Percentiles rank a stretch among this genome's conserved stretches.
Conservation (phyloP, 2,888 invertebrate species). For the Creontiades dilutus region DNA sequence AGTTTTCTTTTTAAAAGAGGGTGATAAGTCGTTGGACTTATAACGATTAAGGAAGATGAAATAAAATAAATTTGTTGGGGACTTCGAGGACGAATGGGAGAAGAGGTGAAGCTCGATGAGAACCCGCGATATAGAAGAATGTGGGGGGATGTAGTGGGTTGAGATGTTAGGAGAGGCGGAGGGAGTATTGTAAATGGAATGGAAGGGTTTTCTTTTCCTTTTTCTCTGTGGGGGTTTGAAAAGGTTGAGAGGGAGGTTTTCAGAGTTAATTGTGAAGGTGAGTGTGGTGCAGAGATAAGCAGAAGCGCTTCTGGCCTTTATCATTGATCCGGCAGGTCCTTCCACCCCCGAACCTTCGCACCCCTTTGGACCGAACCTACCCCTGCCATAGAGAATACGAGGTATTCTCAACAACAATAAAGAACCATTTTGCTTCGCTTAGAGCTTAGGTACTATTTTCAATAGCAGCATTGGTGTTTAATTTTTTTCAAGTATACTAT, state of each 20-base stretch:
- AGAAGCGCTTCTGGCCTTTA: conserved; percentile 40
- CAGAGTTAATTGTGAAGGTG: conserved; percentile 68
- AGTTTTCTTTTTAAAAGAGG: neutral
- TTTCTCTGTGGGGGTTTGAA: conserved; percentile 9
- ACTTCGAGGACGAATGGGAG: neutral
- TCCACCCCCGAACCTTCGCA: neutral
- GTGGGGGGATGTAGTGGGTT: neutral
- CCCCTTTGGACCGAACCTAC: conserved; percentile 1
- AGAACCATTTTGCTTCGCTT: no score
- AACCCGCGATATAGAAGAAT: neutral
- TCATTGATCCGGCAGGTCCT: conserved; percentile 60
- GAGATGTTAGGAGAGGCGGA: neutral
- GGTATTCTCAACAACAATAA: no score
- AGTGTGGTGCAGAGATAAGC: conserved; percentile 63
- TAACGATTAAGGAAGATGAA: neutral
- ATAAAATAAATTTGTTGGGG: neutral
- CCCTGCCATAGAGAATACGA: neutral
- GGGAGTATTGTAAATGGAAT: conserved; percentile 48
- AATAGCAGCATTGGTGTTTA: no score
- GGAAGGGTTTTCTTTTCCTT: conserved; percentile 44
- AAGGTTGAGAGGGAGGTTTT: conserved; percentile 44
- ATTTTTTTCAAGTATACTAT: no score
- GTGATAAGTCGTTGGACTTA: conserved; percentile 26
- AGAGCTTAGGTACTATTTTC: no score
- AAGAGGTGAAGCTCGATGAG: neutral